Conservation (phyloP, 1,140 invertebrate genomes). For the Plectrocnemia conspersa region DNA sequence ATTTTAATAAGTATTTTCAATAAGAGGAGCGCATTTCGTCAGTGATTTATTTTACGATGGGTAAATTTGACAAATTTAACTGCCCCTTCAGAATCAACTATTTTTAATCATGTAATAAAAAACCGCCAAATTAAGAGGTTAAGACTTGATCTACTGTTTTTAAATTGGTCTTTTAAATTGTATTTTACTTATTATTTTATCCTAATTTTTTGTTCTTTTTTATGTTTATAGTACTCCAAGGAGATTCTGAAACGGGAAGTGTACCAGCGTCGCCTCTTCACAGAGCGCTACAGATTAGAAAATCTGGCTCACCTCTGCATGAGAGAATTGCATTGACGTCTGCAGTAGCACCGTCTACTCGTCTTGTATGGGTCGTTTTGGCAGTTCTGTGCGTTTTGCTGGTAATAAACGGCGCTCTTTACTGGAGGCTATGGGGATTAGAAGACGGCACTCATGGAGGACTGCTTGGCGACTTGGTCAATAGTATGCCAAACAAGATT, state of each 20-base stretch:
- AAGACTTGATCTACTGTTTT: no score
- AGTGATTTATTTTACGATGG: no score
- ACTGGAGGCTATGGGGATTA: constrained; percentile 70
- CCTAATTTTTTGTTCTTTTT: no score
- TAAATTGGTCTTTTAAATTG: no score
- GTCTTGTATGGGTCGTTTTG: constrained; percentile 52
- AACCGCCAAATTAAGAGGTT: no score
- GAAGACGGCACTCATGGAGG: constrained; percentile 53
- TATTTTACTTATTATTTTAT: no score
- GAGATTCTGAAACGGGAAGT: constrained; percentile 14
- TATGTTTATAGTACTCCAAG: not conserved
- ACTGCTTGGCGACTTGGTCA: constrained; percentile 52
- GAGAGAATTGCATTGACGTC: constrained; percentile 37
- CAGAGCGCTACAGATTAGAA: constrained; percentile 16
- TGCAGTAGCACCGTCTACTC: constrained; percentile 37
- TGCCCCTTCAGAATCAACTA: no score
- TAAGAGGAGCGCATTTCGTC: no score
- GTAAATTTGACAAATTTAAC: no score
- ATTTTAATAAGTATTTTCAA: no score
- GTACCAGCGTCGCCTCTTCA: constrained; percentile 19
- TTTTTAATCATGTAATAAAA: no score
- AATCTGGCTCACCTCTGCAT: constrained; percentile 17
- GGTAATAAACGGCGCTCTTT: constrained; percentile 71
- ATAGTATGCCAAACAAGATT: constrained; percentile 53
- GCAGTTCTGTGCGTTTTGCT: constrained; percentile 60